Conservation (phyloP, 2,888 invertebrate genomes). For the Drosophila pseudotalamancana region DNA sequence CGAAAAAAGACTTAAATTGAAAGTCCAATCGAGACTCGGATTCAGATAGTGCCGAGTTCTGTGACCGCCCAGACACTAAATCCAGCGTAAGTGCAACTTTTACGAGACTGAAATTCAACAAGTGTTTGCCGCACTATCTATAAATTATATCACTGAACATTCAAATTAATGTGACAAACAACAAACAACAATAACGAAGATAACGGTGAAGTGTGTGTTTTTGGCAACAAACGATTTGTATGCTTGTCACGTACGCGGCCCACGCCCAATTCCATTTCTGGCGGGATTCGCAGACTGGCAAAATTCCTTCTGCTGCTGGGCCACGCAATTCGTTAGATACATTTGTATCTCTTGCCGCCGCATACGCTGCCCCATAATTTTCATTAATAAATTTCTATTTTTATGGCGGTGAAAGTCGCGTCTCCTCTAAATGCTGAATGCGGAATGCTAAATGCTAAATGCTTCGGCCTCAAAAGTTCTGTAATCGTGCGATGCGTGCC, state of each 20-base stretch:
- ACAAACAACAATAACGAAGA: slow-evolving; percentile 35
- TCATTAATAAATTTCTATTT: slow-evolving; percentile 47
- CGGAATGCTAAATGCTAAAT: no score
- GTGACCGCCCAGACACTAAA: slow-evolving; percentile 57
- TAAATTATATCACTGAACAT: slow-evolving; percentile 10
- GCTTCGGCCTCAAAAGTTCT: slow-evolving; percentile 39
- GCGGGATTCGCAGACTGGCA: slow-evolving; percentile 9
- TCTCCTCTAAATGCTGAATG: not conserved
- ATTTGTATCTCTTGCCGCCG: slow-evolving; percentile 44
- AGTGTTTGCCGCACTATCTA: slow-evolving; percentile 36
- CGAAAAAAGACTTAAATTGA: slow-evolving; percentile 74
- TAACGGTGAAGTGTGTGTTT: slow-evolving; percentile 37
- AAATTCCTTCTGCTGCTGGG: slow-evolving; percentile 21
- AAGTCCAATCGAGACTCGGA: slow-evolving; percentile 57
- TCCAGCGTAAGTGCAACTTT: slow-evolving; percentile 59
- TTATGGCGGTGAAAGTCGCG: slow-evolving; percentile 46
- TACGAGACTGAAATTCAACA: not conserved
- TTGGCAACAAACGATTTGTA: slow-evolving; percentile 11
- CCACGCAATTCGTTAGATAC: slow-evolving; percentile 31
- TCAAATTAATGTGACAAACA: slow-evolving; percentile 22
- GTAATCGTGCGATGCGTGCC: slow-evolving; percentile 36
- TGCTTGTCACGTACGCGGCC: slow-evolving; percentile 53
- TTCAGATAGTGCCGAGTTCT: slow-evolving; percentile 77
- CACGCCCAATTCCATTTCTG: slow-evolving; percentile 54
- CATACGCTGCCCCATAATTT: slow-evolving; percentile 28